phyloP scores from a whole-genome alignment of 2,797 vertebrate species.

The Platalea minor region DNA sequence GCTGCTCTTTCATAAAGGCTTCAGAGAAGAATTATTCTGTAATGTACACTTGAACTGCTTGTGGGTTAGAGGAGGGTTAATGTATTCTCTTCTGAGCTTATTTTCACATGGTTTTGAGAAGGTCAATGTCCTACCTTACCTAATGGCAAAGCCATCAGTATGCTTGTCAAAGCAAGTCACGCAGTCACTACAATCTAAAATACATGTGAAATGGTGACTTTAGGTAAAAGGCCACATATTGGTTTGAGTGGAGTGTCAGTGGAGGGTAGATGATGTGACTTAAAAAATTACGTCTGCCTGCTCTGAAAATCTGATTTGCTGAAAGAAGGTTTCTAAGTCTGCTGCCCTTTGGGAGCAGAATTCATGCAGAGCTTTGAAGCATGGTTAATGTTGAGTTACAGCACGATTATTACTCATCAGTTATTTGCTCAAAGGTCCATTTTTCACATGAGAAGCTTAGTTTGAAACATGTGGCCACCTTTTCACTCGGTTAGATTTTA shows the following conservation, averaged over 20 bases:
- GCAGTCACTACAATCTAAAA: background rate
- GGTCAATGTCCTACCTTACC: background rate
- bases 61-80: background rate
- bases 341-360: background rate
- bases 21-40: background rate
- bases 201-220: background rate
- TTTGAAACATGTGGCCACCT: background rate
- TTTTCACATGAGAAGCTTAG: background rate
- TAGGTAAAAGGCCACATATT: background rate
- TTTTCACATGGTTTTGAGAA: conserved; percentile 4
- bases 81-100: background rate
- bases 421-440: background rate
- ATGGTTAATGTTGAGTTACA: background rate
- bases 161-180: background rate
- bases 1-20: background rate
- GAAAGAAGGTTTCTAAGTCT: background rate
- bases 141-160: background rate
- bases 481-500: background rate
- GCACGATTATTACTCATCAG: background rate
- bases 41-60: background rate
- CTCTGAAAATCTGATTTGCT: background rate
- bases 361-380: background rate
- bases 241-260: background rate
- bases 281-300: background rate
- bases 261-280: background rate